These are phyloP conservation scores for Heterochromis multidens DNA, from an alignment of 2,113 vertebrate species.

Conservation along the genomic window DNA sequence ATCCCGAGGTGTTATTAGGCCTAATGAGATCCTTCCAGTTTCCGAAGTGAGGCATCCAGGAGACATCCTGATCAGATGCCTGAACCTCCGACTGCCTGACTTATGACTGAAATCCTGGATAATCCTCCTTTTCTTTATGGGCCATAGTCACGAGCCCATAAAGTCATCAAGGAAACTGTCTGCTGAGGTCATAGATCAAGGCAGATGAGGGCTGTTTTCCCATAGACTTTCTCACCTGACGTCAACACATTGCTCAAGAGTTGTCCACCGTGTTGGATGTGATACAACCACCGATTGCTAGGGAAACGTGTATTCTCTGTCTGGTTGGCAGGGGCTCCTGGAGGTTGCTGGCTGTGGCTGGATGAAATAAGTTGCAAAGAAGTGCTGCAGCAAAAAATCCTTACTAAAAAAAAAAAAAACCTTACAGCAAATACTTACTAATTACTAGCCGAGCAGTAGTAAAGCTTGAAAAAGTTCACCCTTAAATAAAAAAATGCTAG, in stretches of 20 bases:
- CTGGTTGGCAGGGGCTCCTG: background rate
- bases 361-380: background rate
- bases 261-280: background rate
- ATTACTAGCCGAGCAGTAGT: too few relatives aligned
- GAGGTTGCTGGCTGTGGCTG: background rate
- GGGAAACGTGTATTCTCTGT: background rate
- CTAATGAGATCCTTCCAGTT: background rate
- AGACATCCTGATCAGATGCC: background rate
- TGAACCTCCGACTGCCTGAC: background rate
- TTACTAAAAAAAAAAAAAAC: too few relatives aligned
- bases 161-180: background rate
- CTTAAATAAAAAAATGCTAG: too few relatives aligned
- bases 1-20: background rate
- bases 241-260: background rate
- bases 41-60: background rate
- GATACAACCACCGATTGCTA: background rate
- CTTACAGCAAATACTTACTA: too few relatives aligned
- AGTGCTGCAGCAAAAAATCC: background rate
- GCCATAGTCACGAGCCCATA: fast-evolving
- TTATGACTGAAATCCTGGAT: background rate
- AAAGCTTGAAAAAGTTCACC: too few relatives aligned
- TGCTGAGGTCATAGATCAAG: background rate
- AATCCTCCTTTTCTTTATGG: background rate
- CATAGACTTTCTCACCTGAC: background rate
- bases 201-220: background rate